Evolutionary conservation across 2,797 vertebrate genomes (phyloP), one percentile per base, ranked within the genome.

Genomic region (Lindbergichthys nudifrons): DNA sequence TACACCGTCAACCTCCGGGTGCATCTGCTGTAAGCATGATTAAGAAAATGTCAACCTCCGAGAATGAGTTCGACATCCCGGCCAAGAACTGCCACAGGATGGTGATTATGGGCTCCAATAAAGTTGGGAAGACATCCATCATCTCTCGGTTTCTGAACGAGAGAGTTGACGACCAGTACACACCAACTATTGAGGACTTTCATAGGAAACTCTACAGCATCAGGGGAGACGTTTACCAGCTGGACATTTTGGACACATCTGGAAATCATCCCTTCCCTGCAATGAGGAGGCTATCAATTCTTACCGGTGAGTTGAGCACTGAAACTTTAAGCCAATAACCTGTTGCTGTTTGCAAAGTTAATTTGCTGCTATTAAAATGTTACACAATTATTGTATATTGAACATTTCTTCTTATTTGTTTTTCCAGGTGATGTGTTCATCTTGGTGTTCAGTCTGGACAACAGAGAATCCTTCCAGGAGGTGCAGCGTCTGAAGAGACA

Each of bases 121-220:
- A 99, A 92, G 98, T 99, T 91, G 98, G 98, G 81, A 99, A 99
- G 90, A 98, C 97, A 0, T 96, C 98, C 84, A 97, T 99, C 86
- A 96, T 99, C 66, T 98, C 97, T 2, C 96, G 98, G 65, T 99
- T 99, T 88, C 94, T 99, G 73, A 98, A 96, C 32, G 97, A 97
- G 76, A 96, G 95, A 84, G 97, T 98, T 67, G 97, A 99, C 56
- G 97, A 99, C 73, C 94, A 98, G 70, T 99, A 99, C 94, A 99
- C 97, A 0, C 98, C 98, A 48, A 99, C 98, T 59, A 98, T 99
- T 56, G 98, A 99, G 92, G 97, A 99, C 92, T 99, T 99, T 89
- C 98, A 99, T 79, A 95, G 97, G 87, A 99, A 99, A 93, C 96
- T 99, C 89, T 99, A 99, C 94, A 97, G 96, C 92, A 99, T 99